Evolutionary conservation across 1,140 invertebrate species (phyloP), one percentile per base, ranked within the genome.

Genomic region (Vollenhovia emeryi): DNA sequence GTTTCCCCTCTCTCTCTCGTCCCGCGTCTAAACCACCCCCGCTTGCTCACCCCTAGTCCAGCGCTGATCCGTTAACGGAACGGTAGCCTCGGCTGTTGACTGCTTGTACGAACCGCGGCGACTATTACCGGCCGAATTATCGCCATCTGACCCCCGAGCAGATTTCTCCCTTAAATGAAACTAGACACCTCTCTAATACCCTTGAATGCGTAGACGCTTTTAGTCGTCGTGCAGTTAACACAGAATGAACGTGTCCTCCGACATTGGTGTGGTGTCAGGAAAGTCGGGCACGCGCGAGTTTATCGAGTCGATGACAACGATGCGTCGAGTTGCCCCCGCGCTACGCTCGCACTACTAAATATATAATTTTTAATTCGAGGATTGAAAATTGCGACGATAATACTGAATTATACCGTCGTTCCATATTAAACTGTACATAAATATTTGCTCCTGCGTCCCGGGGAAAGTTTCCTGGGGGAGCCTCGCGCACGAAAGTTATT

Each of bases 71-170:
- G 79, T 87, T 89, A 89, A 75, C 52, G 48, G 55, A 84, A 89
- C 60, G 75, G 40, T 24, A 45, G 45, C 62, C n/a, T 82, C 69
- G 68, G 8, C 48, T 89, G 73, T 69, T 40, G 59, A 57, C 87
- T 86, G 85, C 74, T 80, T 86, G 60, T 73, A 88, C 76, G 64
- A 45, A 74, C 68, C 68, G 48, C 60, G 85, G n/a, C 48, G 79
- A 89, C 85, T 89, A 89, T 89, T 89, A 87, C 68, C 85, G 68
- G 78, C 73, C 88, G 71, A 89, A 89, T 90, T 89, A 84, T 89
- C 88, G 85, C 85, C 80, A 89, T 86, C 60, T 87, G 75, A 89
- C 69, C 66, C 88, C 68, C 79, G 74, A 83, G 18, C 71, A 60
- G 82, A 71, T 82, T 68, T 87, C 86, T 85, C 59, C 52, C 71